These are phyloP conservation scores for Onychomys arenicola DNA, from an alignment of 2,797 vertebrate genomes.

Conservation along the genomic window DNA sequence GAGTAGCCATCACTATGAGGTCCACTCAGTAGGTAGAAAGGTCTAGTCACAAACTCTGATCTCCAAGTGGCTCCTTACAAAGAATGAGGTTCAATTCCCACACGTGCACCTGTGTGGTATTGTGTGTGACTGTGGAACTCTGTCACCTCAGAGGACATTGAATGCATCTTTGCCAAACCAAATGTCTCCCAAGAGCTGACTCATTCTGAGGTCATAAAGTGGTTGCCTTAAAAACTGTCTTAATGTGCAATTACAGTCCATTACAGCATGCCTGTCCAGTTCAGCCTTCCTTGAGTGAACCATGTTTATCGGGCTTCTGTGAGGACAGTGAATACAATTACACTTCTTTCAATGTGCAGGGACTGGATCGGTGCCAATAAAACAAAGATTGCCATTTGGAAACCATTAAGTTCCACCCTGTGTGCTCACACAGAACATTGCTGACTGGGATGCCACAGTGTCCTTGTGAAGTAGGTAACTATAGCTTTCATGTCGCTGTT, in stretches of 20 bases:
- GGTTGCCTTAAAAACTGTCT: constrained; percentile 58
- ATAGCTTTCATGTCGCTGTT: background rate
- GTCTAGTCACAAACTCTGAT: background rate
- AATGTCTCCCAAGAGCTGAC: constrained; percentile 40
- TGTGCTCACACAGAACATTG: background rate
- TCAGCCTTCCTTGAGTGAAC: constrained; percentile 56
- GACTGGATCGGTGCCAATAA: background rate
- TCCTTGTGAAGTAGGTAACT: background rate
- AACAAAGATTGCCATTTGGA: constrained; percentile 32
- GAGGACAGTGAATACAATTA: constrained; percentile 24
- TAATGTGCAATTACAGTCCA: background rate
- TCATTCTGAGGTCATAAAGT: constrained; percentile 73
- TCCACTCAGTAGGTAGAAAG: background rate
- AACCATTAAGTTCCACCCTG: constrained; percentile 5
- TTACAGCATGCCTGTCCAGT: constrained; percentile 18
- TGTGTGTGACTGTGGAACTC: fast-evolving
- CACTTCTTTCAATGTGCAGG: background rate
- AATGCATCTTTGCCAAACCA: background rate
- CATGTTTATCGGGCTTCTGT: constrained; percentile 17
- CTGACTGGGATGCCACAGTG: background rate
- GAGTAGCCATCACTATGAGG: background rate
- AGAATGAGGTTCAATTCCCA: background rate
- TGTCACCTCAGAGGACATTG: background rate
- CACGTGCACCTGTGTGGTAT: background rate
- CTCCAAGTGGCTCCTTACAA: background rate